phyloP scores from a whole-genome alignment of 2,113 vertebrate genomes.

The Tragelaphus buxtoni region DNA sequence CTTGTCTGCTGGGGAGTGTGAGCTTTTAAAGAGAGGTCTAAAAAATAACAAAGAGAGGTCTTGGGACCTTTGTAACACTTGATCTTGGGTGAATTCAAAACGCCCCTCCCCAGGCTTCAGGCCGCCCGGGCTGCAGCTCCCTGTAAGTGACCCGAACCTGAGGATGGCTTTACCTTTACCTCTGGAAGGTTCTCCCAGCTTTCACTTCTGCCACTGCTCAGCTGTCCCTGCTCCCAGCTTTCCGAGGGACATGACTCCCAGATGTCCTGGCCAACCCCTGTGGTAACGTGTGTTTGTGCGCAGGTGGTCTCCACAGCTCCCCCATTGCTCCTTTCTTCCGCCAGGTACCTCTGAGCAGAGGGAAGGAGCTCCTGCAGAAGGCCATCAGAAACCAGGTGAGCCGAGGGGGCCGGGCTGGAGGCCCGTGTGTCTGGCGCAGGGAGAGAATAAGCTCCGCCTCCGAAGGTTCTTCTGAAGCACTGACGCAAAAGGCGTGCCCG shows the following conservation, averaged over 20 bases:
- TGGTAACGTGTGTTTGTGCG: background rate
- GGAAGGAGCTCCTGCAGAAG: conserved; percentile 88
- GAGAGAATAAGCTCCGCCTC: too few relatives aligned
- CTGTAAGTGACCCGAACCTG: background rate
- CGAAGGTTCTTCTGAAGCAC: background rate
- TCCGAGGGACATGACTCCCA: background rate
- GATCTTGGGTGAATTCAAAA: background rate
- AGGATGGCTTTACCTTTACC: background rate
- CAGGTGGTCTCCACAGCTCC: background rate
- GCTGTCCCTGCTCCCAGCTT: background rate
- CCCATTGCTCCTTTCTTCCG: background rate
- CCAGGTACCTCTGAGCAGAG: conserved; percentile 86
- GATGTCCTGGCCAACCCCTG: background rate
- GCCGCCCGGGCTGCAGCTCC: background rate
- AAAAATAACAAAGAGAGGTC: background rate
- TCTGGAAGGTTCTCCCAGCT: background rate
- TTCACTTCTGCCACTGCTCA: background rate
- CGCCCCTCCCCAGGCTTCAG: background rate
- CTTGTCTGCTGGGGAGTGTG: background rate
- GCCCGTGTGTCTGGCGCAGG: background rate
- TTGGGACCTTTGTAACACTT: background rate
- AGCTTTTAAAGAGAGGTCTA: background rate
- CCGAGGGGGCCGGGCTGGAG: background rate
- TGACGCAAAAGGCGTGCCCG: background rate
- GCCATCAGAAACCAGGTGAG: conserved; percentile 90